phyloP scores from a whole-genome alignment of 2,113 vertebrate genomes.

The Dinomys branickii region DNA sequence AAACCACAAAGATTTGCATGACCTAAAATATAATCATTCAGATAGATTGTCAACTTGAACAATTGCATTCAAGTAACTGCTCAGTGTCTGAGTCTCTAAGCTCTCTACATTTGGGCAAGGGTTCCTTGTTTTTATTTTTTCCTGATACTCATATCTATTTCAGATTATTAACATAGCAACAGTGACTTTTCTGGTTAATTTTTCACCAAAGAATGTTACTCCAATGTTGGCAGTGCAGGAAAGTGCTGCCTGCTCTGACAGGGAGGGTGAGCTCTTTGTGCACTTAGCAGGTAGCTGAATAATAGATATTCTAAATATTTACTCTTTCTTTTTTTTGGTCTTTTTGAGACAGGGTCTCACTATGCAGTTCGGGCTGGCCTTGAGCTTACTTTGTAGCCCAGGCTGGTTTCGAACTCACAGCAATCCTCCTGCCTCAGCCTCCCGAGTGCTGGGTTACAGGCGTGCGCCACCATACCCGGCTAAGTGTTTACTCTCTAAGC shows the following conservation, averaged over 20 bases:
- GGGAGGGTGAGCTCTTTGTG: neutral
- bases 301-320: neutral
- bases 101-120: neutral
- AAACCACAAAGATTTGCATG: constrained; percentile 47
- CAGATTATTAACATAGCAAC: constrained; percentile 48
- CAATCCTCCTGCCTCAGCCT: too few relatives aligned
- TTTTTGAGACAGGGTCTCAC: too few relatives aligned
- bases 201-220: constrained; percentile 42
- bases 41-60: constrained; percentile 30
- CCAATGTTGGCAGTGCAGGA: neutral
- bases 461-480: too few relatives aligned
- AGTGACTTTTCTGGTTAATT: neutral
- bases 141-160: constrained; percentile 45
- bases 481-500: neutral
- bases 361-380: too few relatives aligned
- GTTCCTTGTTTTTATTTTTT: neutral
- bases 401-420: too few relatives aligned
- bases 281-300: neutral
- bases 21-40: constrained; percentile 55
- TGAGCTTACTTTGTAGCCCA: too few relatives aligned
- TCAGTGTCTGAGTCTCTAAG: constrained; percentile 2
- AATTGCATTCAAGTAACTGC: constrained; percentile 21
- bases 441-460: too few relatives aligned
- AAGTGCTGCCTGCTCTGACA: neutral
- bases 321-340: too few relatives aligned